A percentile compares a stretch with the other conserved stretches of the same genome.
phyloP scores from a whole-genome alignment of 2,113 vertebrate genomes.

The Struthio camelus region DNA sequence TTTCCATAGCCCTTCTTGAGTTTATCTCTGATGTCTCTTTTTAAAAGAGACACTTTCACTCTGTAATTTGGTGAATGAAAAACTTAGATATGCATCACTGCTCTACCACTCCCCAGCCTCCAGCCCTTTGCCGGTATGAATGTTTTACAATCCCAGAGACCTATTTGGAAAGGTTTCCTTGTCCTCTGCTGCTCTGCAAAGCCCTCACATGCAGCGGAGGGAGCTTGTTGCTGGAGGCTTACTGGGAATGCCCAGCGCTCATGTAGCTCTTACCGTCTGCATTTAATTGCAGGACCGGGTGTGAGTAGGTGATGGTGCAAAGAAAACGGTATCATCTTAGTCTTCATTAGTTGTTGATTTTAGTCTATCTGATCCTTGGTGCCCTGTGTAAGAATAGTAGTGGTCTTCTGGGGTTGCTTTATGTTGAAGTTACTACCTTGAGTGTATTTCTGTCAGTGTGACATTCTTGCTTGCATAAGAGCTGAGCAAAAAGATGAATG shows the following conservation, averaged over 20 bases:
- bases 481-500: neutral
- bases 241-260: neutral
- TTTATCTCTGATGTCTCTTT: neutral
- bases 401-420: neutral
- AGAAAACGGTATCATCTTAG: neutral
- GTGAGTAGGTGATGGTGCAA: neutral
- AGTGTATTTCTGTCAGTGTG: neutral
- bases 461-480: neutral
- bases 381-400: neutral
- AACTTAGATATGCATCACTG: neutral
- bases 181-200: neutral
- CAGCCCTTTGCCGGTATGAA: accelerated
- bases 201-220: too few relatives aligned
- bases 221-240: neutral
- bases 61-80: neutral
- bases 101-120: neutral
- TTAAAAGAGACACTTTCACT: neutral
- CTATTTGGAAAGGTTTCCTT: neutral
- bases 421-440: neutral
- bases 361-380: neutral
- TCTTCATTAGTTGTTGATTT: neutral
- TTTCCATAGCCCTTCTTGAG: neutral
- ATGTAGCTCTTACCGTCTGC: neutral
- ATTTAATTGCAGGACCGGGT: neutral
- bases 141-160: neutral